Percentiles rank a stretch among this genome's conserved stretches.
Evolutionary conservation across 2,797 vertebrate species (phyloP).

Genomic region (Miopithecus talapoin): DNA sequence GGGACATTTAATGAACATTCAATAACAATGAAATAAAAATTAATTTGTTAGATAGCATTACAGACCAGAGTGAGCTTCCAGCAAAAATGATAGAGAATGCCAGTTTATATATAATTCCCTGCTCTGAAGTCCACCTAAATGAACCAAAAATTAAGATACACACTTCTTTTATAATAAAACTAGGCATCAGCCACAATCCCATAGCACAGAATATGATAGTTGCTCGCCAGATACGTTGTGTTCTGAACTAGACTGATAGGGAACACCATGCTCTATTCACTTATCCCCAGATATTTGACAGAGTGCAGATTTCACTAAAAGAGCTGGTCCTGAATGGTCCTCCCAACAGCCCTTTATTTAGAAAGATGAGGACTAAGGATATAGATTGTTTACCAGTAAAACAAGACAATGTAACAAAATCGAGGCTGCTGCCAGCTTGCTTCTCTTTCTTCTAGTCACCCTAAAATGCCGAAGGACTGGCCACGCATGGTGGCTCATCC

Average conservation of each 20-base stretch:
- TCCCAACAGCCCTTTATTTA: neutral
- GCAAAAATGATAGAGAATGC: neutral
- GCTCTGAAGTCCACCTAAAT: neutral
- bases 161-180: neutral
- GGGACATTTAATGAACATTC: neutral
- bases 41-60: neutral
- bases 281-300: neutral
- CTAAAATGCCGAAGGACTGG: neutral
- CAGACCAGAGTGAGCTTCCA: neutral
- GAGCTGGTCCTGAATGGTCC: neutral
- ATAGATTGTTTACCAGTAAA: neutral
- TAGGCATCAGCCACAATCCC: neutral
- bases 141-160: neutral
- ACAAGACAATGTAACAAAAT: neutral
- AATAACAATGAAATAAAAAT: slow-evolving; percentile 28
- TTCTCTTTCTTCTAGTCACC: neutral
- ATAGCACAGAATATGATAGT: neutral
- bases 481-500: no score
- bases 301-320: neutral
- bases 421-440: neutral
- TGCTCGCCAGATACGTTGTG: neutral
- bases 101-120: neutral
- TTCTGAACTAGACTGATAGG: neutral
- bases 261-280: no score
- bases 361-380: neutral